Percentiles rank a stretch among this genome's conserved stretches.
Evolutionary conservation across 2,888 invertebrate genomes (phyloP).

Genomic region (Agonopterix heracliana): DNA sequence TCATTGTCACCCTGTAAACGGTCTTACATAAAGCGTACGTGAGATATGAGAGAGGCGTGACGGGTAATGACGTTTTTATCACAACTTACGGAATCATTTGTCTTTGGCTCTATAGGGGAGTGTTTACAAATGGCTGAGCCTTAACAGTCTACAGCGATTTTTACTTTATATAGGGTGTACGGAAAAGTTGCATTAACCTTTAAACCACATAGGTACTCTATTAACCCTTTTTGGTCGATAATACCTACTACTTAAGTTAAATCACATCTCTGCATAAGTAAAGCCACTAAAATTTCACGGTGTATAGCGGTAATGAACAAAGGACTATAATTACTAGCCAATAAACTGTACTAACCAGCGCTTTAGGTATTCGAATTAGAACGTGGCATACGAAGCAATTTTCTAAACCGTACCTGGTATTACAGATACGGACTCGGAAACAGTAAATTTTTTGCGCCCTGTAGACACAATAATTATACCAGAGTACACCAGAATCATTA

Average conservation of each 20-base stretch:
- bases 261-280: too few relatives aligned
- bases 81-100: constrained; percentile 6
- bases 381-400: constrained; percentile 3
- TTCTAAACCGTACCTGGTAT: background rate
- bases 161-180: constrained; percentile 1
- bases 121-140: constrained; percentile 1
- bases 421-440: background rate
- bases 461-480: too few relatives aligned
- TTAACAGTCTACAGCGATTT: background rate
- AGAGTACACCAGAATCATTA: too few relatives aligned
- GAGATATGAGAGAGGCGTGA: constrained; percentile 8
- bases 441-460: background rate
- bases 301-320: too few relatives aligned
- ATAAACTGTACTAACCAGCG: background rate
- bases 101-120: background rate
- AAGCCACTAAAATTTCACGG: too few relatives aligned
- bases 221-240: background rate
- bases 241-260: too few relatives aligned
- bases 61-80: constrained; percentile 20
- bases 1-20: background rate
- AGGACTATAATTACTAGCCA: background rate
- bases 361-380: constrained; percentile 1
- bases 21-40: constrained; percentile 7
- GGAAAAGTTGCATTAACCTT: too few relatives aligned
- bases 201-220: too few relatives aligned